Conservation (phyloP, 2,113 vertebrate species). For the Rattus rattus region DNA sequence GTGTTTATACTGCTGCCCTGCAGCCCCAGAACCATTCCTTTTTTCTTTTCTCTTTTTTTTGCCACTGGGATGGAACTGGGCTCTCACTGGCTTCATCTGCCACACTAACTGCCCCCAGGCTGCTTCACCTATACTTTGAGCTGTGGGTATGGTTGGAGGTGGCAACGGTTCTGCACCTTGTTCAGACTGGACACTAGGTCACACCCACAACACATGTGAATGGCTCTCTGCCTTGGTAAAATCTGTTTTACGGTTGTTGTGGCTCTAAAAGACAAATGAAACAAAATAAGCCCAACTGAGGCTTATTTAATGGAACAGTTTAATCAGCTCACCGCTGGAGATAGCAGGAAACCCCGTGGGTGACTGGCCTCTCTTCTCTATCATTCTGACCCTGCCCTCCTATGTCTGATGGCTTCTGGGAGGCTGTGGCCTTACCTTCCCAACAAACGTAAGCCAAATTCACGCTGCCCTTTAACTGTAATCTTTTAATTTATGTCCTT, state of each 20-base stretch:
- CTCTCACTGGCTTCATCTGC: neutral
- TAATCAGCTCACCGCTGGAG: neutral
- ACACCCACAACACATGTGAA: neutral
- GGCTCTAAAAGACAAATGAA: neutral
- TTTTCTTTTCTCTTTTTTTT: neutral
- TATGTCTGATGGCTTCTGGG: neutral
- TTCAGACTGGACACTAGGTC: neutral
- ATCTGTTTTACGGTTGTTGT: neutral
- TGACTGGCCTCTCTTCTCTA: neutral
- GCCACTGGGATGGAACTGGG: neutral
- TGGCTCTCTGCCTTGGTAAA: neutral
- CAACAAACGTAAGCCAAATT: slow-evolving; percentile 53
- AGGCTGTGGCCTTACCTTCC: neutral
- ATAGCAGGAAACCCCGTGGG: no score
- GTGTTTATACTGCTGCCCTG: no score
- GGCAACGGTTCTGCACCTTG: neutral
- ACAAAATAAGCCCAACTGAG: neutral
- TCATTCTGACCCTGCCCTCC: neutral
- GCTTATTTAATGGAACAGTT: neutral
- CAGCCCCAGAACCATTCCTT: neutral
- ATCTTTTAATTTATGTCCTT: slow-evolving; percentile 74
- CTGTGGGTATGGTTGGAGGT: neutral
- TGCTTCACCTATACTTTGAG: neutral
- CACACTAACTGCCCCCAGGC: no score
- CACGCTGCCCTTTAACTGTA: slow-evolving; percentile 57